Conservation (phyloP, 2,113 vertebrate genomes). For the Psammodynastes pulverulentus region DNA sequence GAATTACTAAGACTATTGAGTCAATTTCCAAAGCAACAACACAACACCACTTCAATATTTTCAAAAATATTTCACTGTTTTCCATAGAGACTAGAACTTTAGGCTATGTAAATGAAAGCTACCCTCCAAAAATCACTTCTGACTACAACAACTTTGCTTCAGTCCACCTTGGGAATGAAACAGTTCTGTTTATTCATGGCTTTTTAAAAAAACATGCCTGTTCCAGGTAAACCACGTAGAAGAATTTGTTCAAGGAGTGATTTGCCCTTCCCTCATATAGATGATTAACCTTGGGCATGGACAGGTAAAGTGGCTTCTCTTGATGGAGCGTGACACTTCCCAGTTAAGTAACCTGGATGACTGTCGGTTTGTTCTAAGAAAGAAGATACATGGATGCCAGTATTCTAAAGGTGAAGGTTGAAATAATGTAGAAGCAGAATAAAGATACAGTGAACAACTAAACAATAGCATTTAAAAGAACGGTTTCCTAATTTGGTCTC, state of each 20-base stretch:
- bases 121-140: not conserved
- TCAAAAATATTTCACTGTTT: not conserved
- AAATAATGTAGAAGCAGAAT: not conserved
- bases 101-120: not conserved
- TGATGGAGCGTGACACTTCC: not conserved
- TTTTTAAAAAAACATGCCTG: not conserved
- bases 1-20: not conserved
- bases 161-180: not conserved
- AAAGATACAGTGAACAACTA: not conserved
- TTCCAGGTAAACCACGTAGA: not conserved
- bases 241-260: not conserved
- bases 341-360: not conserved
- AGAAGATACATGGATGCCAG: not conserved
- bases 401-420: not conserved
- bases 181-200: not conserved
- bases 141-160: not conserved
- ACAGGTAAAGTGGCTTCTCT: not conserved
- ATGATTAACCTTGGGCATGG: not conserved
- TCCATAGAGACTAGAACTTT: not conserved
- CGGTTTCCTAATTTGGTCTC: not conserved
- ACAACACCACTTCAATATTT: not conserved
- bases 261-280: not conserved
- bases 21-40: not conserved
- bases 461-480: not conserved
- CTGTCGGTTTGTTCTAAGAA: not conserved